These are phyloP conservation scores for Microchirus variegatus DNA, from an alignment of 2,797 vertebrate genomes.

Conservation along the genomic window DNA sequence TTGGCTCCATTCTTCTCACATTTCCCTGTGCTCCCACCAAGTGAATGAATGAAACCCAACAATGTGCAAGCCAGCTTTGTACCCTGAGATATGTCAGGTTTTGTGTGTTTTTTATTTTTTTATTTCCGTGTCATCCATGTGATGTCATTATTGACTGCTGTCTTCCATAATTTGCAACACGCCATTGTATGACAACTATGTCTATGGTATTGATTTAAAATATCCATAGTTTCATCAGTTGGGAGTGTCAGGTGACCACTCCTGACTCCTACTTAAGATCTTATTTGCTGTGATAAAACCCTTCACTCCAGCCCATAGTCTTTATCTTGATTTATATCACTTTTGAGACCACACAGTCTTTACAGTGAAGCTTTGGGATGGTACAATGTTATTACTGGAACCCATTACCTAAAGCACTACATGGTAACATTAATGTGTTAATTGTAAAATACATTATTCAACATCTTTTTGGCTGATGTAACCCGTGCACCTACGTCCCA, in stretches of 20 bases:
- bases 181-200: slow-evolving; percentile 25
- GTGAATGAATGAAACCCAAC: slow-evolving; percentile 20
- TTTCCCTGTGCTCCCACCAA: slow-evolving; percentile 21
- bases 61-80: background rate
- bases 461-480: background rate
- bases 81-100: slow-evolving; percentile 5
- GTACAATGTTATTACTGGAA: background rate
- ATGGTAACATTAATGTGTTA: background rate
- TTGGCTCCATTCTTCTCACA: slow-evolving; percentile 23
- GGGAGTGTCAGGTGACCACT: slow-evolving; percentile 50
- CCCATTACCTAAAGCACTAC: slow-evolving; percentile 7
- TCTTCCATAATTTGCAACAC: slow-evolving; percentile 37
- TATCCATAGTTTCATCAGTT: slow-evolving; percentile 44
- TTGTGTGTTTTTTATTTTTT: background rate
- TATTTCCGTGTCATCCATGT: slow-evolving; percentile 20
- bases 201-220: slow-evolving; percentile 61
- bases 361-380: slow-evolving; percentile 19
- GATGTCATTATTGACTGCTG: slow-evolving; percentile 21
- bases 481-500: background rate
- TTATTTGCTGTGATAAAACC: slow-evolving; percentile 54
- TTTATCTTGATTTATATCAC: slow-evolving; percentile 55
- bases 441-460: slow-evolving; percentile 23
- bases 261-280: slow-evolving; percentile 38
- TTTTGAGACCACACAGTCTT: slow-evolving; percentile 26
- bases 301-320: slow-evolving; percentile 44